phyloP scores from a whole-genome alignment of 2,888 invertebrate genomes.

The Cryptosula pallasiana region DNA sequence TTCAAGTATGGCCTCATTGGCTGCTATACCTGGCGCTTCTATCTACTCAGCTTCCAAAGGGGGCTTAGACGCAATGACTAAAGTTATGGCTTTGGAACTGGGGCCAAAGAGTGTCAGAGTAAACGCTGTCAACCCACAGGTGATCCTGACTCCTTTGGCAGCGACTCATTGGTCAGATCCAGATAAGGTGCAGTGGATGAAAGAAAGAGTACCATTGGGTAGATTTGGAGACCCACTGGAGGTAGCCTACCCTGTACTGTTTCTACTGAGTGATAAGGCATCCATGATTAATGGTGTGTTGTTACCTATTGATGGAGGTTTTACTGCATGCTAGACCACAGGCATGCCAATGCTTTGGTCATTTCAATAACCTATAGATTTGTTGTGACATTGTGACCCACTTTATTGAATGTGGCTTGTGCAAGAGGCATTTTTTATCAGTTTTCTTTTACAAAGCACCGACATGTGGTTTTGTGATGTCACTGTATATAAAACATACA shows the following conservation, averaged over 20 bases:
- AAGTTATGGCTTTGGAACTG: conserved; percentile 78
- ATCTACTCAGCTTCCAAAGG: conserved; percentile 80
- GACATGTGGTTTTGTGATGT: too few relatives aligned
- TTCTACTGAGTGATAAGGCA: conserved; percentile 72
- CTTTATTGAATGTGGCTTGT: too few relatives aligned
- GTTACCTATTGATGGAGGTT: conserved; percentile 80
- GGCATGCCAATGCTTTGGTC: too few relatives aligned
- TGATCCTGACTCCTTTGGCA: conserved; percentile 88
- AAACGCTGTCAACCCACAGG: conserved; percentile 87
- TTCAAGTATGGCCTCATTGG: conserved; percentile 68
- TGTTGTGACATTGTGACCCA: too few relatives aligned
- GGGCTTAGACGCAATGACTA: conserved; percentile 78
- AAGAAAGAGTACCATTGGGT: conserved; percentile 75
- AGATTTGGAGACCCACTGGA: conserved; percentile 72
- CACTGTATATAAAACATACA: too few relatives aligned
- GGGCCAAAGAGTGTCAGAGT: conserved; percentile 75
- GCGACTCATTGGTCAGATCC: conserved; percentile 71
- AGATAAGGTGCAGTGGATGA: conserved; percentile 65
- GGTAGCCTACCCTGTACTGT: conserved; percentile 71
- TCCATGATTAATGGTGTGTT: conserved; percentile 74
- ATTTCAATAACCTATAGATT: too few relatives aligned
- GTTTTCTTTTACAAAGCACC: too few relatives aligned
- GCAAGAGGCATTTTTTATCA: too few relatives aligned
- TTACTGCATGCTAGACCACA: conserved; percentile 34
- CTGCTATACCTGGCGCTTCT: conserved; percentile 64